Evolutionary conservation across 2,888 invertebrate species (phyloP).

Genomic region (Trachelus iudaicus): DNA sequence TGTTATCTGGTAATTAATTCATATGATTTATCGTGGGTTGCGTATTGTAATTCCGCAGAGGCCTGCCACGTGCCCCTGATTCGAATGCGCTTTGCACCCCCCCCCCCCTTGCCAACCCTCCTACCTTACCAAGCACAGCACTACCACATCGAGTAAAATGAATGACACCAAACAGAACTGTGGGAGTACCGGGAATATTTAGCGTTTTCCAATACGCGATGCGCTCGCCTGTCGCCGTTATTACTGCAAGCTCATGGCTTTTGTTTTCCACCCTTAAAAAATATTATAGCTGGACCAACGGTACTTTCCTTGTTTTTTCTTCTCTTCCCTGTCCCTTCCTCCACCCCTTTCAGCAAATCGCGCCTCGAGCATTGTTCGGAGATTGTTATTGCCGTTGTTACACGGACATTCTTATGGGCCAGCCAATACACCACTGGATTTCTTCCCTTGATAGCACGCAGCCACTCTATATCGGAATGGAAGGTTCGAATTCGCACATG

Average conservation of each 20-base stretch:
- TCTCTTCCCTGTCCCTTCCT: not conserved
- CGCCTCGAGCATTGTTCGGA: not conserved
- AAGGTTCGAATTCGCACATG: not conserved
- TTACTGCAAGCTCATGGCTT: constrained; percentile 22
- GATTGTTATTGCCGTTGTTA: constrained; percentile 1
- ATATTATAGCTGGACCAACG: constrained; percentile 10
- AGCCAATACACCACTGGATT: not conserved
- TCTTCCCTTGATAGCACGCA: not conserved
- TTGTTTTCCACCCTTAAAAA: constrained; percentile 23
- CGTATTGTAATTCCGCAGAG: constrained; percentile 2
- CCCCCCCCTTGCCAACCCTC: not conserved
- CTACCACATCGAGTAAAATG: constrained; percentile 47
- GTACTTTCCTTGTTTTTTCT: not conserved
- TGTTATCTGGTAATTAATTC: constrained; percentile 30
- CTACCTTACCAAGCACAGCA: not conserved
- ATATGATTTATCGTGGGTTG: constrained; percentile 24
- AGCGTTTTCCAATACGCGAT: constrained; percentile 56
- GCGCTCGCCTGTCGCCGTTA: constrained; percentile 26
- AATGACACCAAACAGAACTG: constrained; percentile 50
- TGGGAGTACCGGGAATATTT: constrained; percentile 49
- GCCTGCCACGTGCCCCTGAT: not conserved
- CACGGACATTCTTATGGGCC: not conserved
- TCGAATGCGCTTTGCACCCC: not conserved
- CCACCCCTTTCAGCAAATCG: not conserved
- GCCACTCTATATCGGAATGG: not conserved